A percentile compares a stretch with the other conserved stretches of the same genome.
These are phyloP conservation scores for Glaucidium brasilianum DNA, from an alignment of 2,113 vertebrate genomes.

Conservation along the genomic window DNA sequence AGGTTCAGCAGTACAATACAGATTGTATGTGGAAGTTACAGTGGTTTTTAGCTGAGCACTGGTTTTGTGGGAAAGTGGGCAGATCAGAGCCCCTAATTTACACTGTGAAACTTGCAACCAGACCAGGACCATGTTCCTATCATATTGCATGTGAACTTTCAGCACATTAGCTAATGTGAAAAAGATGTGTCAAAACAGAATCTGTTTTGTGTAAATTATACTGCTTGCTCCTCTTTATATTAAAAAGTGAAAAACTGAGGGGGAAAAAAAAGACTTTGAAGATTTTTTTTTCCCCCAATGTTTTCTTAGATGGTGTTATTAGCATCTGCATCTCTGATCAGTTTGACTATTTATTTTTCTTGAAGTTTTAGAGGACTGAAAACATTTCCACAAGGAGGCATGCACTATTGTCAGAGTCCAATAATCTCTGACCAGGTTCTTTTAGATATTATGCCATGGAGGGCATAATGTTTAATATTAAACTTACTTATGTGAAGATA, in stretches of 20 bases:
- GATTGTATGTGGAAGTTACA: neutral
- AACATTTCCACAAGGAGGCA: neutral
- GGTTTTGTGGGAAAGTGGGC: neutral
- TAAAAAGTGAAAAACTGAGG: neutral
- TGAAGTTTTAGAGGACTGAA: neutral
- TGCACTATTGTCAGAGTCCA: neutral
- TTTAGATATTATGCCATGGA: neutral
- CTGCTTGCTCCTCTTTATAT: neutral
- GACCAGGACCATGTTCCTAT: neutral
- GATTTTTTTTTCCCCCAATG: neutral
- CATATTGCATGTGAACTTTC: neutral
- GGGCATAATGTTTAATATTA: neutral
- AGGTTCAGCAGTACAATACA: neutral
- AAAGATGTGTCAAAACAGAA: no score
- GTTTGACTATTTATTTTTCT: neutral
- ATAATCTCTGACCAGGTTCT: neutral
- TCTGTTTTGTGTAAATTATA: neutral
- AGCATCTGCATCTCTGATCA: neutral
- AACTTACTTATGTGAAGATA: neutral
- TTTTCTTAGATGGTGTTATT: neutral
- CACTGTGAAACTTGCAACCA: neutral
- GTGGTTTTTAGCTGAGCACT: neutral
- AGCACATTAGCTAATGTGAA: neutral
- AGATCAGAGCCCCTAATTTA: neutral
- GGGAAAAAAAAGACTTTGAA: neutral